A percentile compares a stretch with the other conserved stretches of the same genome.
These are phyloP conservation scores for Leptinotarsa lineolata DNA, from an alignment of 1,140 invertebrate genomes.

Conservation along the genomic window DNA sequence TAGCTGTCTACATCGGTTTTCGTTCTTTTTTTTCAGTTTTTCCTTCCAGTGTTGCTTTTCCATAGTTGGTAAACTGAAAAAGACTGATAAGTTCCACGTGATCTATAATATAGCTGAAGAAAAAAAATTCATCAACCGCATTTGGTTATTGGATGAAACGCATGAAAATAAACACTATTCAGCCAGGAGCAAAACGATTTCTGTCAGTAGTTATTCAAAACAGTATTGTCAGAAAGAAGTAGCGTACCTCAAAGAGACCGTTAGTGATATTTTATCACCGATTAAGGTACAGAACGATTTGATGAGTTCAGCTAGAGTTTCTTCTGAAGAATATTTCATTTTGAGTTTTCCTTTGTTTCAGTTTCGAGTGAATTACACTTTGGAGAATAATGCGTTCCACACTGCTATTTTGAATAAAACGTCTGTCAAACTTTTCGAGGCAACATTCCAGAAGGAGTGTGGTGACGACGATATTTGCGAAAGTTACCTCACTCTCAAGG, in stretches of 20 bases:
- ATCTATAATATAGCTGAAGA: conserved; percentile 43
- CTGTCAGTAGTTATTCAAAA: conserved; percentile 30
- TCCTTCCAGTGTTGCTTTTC: conserved; percentile 86
- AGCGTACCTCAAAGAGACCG: conserved; percentile 83
- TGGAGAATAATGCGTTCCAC: conserved; percentile 73
- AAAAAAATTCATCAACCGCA: conserved; percentile 65
- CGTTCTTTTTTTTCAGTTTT: conserved; percentile 64
- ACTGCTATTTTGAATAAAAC: conserved; percentile 89
- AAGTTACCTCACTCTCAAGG: conserved; percentile 78
- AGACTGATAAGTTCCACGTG: conserved; percentile 34
- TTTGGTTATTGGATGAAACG: conserved; percentile 68
- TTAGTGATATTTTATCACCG: conserved; percentile 81
- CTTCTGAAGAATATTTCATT: neutral
- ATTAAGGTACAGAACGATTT: conserved; percentile 63
- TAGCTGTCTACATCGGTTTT: neutral
- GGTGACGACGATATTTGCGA: conserved; percentile 87
- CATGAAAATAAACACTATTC: conserved; percentile 41
- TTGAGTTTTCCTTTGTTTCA: conserved; percentile 48
- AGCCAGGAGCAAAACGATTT: conserved; percentile 28
- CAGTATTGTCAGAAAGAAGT: conserved; percentile 72
- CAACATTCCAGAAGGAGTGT: conserved; percentile 91
- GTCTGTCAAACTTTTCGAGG: conserved; percentile 79
- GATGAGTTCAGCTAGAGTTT: neutral
- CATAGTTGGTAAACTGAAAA: conserved; percentile 60
- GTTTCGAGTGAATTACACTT: conserved; percentile 82